A percentile compares a stretch with the other conserved stretches of the same genome.
These are phyloP conservation scores for Lochmaea capreae DNA, from an alignment of 2,888 invertebrate genomes.

Conservation along the genomic window DNA sequence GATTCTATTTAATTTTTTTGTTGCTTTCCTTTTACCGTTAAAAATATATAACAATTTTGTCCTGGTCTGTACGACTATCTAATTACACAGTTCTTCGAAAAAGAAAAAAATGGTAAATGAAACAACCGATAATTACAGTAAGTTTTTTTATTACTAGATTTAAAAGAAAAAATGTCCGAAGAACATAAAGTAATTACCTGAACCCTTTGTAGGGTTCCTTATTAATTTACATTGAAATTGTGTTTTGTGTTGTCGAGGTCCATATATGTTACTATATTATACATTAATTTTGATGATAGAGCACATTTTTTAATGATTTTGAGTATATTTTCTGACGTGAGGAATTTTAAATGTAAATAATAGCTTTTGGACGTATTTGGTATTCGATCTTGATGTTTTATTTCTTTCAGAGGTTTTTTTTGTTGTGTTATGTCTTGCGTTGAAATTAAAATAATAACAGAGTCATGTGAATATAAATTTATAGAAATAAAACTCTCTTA, in stretches of 20 bases:
- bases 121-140: constrained; percentile 11
- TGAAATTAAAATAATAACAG: constrained; percentile 1
- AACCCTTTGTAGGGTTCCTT: constrained; percentile 46
- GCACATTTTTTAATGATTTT: constrained; percentile 55
- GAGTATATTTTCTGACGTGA: constrained; percentile 45
- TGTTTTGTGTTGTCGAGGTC: constrained; percentile 26
- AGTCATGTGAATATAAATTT: not conserved
- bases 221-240: constrained; percentile 45
- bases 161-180: constrained; percentile 35
- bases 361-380: constrained; percentile 34
- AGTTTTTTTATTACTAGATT: constrained; percentile 32
- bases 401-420: constrained; percentile 2
- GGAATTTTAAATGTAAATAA: constrained; percentile 47
- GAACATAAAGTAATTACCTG: constrained; percentile 44
- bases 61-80: not conserved
- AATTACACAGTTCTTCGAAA: constrained; percentile 14
- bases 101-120: constrained; percentile 12
- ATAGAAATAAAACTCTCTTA: not conserved
- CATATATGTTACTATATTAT: constrained; percentile 37
- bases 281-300: constrained; percentile 57
- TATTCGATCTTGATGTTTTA: constrained; percentile 38
- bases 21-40: not conserved
- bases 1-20: too few relatives aligned
- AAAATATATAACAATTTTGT: not conserved
- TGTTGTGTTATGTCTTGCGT: not conserved